Conservation (phyloP, 2,888 invertebrate species). For the Cataglyphis cursor region DNA sequence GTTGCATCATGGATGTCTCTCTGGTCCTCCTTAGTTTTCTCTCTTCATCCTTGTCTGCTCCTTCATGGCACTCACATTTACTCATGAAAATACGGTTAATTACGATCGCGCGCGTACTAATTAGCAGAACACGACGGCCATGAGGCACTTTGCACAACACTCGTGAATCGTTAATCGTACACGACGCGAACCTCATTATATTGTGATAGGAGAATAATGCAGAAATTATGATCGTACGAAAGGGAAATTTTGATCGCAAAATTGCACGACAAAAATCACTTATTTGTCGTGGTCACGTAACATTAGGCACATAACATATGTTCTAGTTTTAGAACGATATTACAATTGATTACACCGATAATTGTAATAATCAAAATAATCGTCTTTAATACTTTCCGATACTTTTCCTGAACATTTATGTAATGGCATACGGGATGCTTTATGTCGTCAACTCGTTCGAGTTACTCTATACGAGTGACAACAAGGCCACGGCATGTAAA, state of each 20-base stretch:
- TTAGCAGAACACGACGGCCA: not conserved
- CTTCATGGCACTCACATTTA: not conserved
- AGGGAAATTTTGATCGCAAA: not conserved
- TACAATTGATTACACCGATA: not conserved
- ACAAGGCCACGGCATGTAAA: conserved; percentile 1
- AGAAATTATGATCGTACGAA: not conserved
- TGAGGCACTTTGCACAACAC: not conserved
- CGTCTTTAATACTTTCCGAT: not conserved
- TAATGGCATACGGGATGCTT: not conserved
- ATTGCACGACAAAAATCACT: not conserved
- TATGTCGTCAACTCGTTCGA: not conserved
- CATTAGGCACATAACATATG: not conserved
- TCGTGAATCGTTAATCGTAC: conserved; percentile 7
- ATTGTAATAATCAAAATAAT: not conserved
- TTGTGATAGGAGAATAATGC: not conserved
- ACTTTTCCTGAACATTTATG: not conserved
- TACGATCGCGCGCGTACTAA: conserved; percentile 5
- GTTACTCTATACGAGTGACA: not conserved
- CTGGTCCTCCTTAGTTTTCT: not conserved
- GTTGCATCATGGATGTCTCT: not conserved
- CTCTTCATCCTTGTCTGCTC: not conserved
- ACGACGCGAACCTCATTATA: conserved; percentile 2
- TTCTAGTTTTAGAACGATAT: not conserved
- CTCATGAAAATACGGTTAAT: not conserved
- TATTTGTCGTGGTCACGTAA: not conserved